Evolutionary conservation across 1,140 invertebrate species (phyloP), one percentile per base, ranked within the genome.

Genomic region (Temnothorax curvispinosus): DNA sequence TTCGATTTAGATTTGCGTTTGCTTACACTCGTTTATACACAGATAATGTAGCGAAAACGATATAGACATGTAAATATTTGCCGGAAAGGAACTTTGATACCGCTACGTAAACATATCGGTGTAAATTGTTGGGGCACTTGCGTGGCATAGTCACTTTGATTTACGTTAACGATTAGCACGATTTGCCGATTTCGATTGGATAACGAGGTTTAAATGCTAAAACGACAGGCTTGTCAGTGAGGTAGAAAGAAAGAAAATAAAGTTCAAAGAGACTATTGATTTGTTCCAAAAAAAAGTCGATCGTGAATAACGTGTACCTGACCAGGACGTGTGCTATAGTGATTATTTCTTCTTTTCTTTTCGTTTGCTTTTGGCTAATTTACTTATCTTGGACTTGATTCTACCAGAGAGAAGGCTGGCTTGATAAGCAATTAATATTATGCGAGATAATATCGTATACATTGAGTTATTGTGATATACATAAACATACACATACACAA

Each of bases 391-490:
- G 86, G 71, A 71, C 88, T 86, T 75, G 85, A 86, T 86, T 90
- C 75, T 47, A 65, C 0, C 80, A 15, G 71, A 50, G n/a, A 67
- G 38, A 90, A 90, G 80, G 80, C 88, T 90, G 88, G 80, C 65
- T 85, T 88, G 72, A 65, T 32, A 50, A 80, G 77, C 67, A 47
- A 72, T 85, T 80, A 89, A 52, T 87, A 64, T 56, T 81, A 75
- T 87, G 71, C 78, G 77, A 71, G 75, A 77, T 85, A 72, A 65
- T 90, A 87, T 78, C 62, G 44, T 90, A 85, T 67, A 76, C 71
- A 87, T 80, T 82, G 77, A 90, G 67, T 85, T 89, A 80, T 85
- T 90, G 89, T 90, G 89, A 90, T 90, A 88, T 77, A 87, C 64
- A 88, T 81, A 87, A 86, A 60, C 62, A 58, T 13, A 13, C n/a